phyloP scores from a whole-genome alignment of 2,888 invertebrate species.

The Coenonympha glycerion region DNA sequence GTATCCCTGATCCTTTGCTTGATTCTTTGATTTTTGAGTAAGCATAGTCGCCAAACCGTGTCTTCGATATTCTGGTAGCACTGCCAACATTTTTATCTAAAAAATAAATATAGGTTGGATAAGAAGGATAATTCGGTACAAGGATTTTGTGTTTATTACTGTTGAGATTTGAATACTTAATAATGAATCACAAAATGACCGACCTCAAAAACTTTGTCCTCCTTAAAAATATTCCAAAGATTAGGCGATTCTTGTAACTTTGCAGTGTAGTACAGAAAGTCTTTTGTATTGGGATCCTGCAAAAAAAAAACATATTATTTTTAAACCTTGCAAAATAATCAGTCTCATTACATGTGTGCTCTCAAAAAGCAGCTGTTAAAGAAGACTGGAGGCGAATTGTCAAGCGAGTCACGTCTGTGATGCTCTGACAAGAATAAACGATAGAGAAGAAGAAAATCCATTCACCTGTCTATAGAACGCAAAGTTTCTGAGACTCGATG shows the following conservation, averaged over 20 bases:
- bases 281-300: constrained; percentile 61
- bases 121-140: not conserved
- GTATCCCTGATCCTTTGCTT: constrained; percentile 52
- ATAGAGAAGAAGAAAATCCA: not conserved
- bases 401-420: too few species aligned
- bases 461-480: constrained; percentile 64
- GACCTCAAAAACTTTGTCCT: constrained; percentile 58
- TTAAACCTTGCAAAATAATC: too few species aligned
- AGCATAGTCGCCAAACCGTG: constrained; percentile 55
- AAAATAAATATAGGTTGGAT: not conserved
- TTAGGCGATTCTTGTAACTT: constrained; percentile 66
- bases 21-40: constrained; percentile 46
- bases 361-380: too few species aligned
- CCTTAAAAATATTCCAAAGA: constrained; percentile 56
- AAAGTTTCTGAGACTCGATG: constrained; percentile 49
- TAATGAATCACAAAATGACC: not conserved
- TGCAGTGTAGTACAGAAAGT: constrained; percentile 58
- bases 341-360: too few species aligned
- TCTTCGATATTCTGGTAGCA: constrained; percentile 55
- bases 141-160: too few species aligned
- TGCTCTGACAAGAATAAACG: too few species aligned
- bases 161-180: too few species aligned
- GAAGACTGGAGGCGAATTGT: too few species aligned
- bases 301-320: too few species aligned
- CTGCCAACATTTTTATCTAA: constrained; percentile 63